phyloP scores from a whole-genome alignment of 2,113 vertebrate species.

The Gallinago undulata region DNA sequence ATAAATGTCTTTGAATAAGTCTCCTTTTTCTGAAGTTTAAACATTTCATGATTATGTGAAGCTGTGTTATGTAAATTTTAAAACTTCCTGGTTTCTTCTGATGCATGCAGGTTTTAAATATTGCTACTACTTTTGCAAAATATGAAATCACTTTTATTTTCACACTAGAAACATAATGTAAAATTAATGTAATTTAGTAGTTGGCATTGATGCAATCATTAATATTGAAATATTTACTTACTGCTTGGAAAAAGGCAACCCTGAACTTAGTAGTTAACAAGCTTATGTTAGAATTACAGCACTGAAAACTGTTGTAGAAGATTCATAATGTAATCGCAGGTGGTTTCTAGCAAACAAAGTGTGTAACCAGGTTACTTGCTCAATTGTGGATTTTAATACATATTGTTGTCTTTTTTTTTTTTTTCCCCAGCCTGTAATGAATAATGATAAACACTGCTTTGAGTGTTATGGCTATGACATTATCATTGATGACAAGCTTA shows the following conservation, averaged over 20 bases:
- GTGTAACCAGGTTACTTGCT: not conserved
- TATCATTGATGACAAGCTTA: slow-evolving; percentile 96
- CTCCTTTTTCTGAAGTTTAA: not conserved
- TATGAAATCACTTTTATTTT: not conserved
- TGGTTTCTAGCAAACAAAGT: not conserved
- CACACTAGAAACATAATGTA: not conserved
- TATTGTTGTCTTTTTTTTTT: not conserved
- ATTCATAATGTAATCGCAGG: not conserved
- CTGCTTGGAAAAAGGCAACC: not conserved
- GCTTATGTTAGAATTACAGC: not conserved
- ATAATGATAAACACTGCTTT: slow-evolving; percentile 98
- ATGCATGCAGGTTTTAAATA: not conserved
- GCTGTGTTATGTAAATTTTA: not conserved
- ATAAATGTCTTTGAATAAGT: not conserved
- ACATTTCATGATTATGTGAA: not conserved
- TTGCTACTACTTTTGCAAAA: not conserved
- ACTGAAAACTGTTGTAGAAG: not conserved
- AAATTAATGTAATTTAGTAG: not conserved
- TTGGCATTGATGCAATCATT: not conserved
- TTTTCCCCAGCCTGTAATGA: slow-evolving; percentile 89
- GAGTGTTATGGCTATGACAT: slow-evolving; percentile 99
- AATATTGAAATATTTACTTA: not conserved
- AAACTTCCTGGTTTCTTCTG: not conserved
- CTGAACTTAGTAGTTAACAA: not conserved
- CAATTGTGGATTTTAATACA: not conserved